phyloP scores from a whole-genome alignment of 2,113 vertebrate species.

The Panurus biarmicus region DNA sequence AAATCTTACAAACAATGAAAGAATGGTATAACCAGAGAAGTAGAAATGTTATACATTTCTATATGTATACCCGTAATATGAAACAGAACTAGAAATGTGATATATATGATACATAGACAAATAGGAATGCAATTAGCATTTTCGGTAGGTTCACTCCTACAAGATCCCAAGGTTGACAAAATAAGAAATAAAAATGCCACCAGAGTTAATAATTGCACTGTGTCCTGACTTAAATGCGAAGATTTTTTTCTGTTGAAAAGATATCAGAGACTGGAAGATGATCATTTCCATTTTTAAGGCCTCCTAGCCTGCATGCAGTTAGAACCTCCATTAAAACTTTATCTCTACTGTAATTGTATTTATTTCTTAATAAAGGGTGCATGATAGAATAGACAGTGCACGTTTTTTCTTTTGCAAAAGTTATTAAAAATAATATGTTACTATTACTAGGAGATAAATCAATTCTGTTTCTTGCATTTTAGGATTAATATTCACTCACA shows the following conservation, averaged over 20 bases:
- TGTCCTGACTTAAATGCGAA: not conserved
- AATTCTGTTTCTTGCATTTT: not conserved
- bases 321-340: not conserved
- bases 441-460: not conserved
- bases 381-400: not conserved
- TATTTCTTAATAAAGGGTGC: not conserved
- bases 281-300: not conserved
- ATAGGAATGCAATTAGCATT: not conserved
- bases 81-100: not conserved
- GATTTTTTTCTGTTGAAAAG: not conserved
- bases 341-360: not conserved
- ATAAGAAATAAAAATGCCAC: conserved; percentile 6
- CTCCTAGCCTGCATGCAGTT: not conserved
- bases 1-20: not conserved
- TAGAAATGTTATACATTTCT: not conserved
- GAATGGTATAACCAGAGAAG: not conserved
- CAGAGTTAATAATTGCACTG: not conserved
- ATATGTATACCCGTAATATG: too few relatives aligned
- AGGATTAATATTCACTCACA: not conserved
- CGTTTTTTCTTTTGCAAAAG: not conserved
- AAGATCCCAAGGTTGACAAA: not conserved
- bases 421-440: not conserved
- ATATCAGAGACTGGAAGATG: not conserved
- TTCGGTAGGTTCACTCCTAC: not conserved
- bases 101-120: not conserved